A percentile compares a stretch with the other conserved stretches of the same genome.
Conservation (phyloP, 2,888 invertebrate species). For the Formica aserva region DNA sequence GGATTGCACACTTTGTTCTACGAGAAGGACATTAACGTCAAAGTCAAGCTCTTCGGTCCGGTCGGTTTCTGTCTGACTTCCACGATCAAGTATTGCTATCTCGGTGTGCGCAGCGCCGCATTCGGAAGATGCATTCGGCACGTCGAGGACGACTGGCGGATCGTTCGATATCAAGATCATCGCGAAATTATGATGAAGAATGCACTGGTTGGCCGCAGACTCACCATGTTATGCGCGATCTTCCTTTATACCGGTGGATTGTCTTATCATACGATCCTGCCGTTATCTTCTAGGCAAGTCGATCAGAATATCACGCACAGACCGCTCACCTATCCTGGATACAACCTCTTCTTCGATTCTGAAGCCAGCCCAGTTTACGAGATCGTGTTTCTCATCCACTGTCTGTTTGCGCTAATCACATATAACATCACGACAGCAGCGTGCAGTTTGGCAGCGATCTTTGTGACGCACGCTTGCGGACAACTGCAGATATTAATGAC, state of each 20-base stretch:
- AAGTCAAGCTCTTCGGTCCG: constrained; percentile 72
- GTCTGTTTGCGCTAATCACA: constrained; percentile 58
- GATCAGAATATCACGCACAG: constrained; percentile 65
- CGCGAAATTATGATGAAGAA: constrained; percentile 70
- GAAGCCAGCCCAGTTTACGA: constrained; percentile 71
- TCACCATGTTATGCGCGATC: constrained; percentile 60
- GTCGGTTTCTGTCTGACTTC: constrained; percentile 72
- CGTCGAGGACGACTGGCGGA: constrained; percentile 74
- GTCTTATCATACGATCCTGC: constrained; percentile 59
- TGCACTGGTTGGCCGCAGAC: constrained; percentile 65
- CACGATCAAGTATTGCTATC: constrained; percentile 71
- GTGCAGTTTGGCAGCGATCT: constrained; percentile 71
- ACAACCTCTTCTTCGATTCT: constrained; percentile 60
- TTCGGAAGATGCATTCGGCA: constrained; percentile 66
- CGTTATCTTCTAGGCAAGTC: constrained; percentile 34
- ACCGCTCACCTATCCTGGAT: constrained; percentile 70
- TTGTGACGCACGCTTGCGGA: constrained; percentile 73
- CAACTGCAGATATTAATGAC: constrained; percentile 70
- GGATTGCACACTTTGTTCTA: constrained; percentile 51
- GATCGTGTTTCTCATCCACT: constrained; percentile 69
- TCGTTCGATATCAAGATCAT: constrained; percentile 35
- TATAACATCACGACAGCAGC: constrained; percentile 65
- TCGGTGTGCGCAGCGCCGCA: constrained; percentile 38
- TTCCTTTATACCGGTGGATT: constrained; percentile 66
- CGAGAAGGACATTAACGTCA: constrained; percentile 19